These are phyloP conservation scores for Ageneiosus marmoratus DNA, from an alignment of 2,113 vertebrate species.

Conservation along the genomic window DNA sequence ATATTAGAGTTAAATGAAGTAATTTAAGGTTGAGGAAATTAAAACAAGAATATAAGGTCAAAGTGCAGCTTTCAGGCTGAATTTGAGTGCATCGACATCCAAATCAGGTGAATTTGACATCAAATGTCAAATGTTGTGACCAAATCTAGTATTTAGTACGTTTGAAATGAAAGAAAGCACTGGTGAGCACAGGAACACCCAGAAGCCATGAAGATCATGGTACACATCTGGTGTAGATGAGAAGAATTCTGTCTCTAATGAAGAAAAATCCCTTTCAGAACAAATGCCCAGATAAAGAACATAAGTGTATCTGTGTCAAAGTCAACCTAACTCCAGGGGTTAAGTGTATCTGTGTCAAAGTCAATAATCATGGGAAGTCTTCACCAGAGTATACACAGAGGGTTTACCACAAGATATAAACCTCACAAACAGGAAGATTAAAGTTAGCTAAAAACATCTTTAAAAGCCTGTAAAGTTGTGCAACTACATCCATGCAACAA, in stretches of 20 bases:
- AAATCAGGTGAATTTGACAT: neutral
- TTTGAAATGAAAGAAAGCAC: neutral
- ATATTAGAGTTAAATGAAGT: neutral
- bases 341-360: slow-evolving; percentile 1
- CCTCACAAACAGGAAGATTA: neutral
- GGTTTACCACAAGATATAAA: neutral
- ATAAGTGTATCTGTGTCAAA: no score
- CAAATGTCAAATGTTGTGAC: neutral
- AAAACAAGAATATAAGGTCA: neutral
- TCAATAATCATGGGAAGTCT: neutral
- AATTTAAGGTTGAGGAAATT: neutral
- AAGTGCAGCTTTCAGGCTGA: neutral
- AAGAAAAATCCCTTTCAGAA: neutral
- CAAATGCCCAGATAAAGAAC: neutral
- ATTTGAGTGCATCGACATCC: neutral
- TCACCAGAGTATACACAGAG: neutral
- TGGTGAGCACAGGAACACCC: neutral
- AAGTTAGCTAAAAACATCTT: neutral
- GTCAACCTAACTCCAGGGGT: neutral
- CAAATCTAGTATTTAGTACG: neutral
- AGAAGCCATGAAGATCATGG: neutral
- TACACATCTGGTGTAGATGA: neutral
- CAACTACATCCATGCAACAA: neutral
- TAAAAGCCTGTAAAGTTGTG: neutral
- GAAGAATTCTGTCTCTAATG: neutral